Conservation (phyloP, 2,888 invertebrate species). For the Nesidiocoris tenuis region DNA sequence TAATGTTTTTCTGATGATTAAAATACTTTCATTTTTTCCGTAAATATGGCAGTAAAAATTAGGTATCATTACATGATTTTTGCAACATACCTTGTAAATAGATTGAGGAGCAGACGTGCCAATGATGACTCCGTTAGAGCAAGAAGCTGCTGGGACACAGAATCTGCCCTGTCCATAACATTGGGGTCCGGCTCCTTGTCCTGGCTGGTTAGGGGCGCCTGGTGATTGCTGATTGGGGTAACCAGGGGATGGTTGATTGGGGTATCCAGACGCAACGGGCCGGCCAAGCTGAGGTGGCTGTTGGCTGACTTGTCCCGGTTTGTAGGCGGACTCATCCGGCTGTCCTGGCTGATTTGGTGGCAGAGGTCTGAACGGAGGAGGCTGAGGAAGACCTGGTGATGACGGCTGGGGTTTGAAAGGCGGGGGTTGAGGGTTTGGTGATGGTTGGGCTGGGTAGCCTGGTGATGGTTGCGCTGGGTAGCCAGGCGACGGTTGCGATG, state of each 20-base stretch:
- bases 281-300: constrained; percentile 11
- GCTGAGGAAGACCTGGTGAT: constrained; percentile 29
- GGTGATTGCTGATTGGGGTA: constrained; percentile 6
- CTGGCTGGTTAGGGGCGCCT: constrained; percentile 11
- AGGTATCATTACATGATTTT: no score
- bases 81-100: constrained; percentile 20
- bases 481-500: constrained; percentile 5
- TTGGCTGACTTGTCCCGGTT: constrained; percentile 26
- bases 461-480: constrained; percentile 8
- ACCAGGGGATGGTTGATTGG: constrained; percentile 13
- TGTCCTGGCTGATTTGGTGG: constrained; percentile 51
- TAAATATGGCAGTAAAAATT: no score
- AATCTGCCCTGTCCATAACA: constrained; percentile 15
- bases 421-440: constrained; percentile 3
- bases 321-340: constrained; percentile 6
- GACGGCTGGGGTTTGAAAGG: constrained; percentile 15
- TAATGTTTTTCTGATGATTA: no score
- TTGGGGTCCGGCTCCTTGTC: constrained; percentile 5
- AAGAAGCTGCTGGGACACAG: constrained; percentile 36
- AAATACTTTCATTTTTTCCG: no score
- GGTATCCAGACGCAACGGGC: constrained; percentile 7
- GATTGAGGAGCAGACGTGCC: neutral
- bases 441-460: constrained; percentile 5
- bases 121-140: constrained; percentile 38
- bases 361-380: constrained; percentile 19